Base-by-base conservation (phyloP, 2,888 invertebrate genomes). In the Mimas tiliae region DNA sequence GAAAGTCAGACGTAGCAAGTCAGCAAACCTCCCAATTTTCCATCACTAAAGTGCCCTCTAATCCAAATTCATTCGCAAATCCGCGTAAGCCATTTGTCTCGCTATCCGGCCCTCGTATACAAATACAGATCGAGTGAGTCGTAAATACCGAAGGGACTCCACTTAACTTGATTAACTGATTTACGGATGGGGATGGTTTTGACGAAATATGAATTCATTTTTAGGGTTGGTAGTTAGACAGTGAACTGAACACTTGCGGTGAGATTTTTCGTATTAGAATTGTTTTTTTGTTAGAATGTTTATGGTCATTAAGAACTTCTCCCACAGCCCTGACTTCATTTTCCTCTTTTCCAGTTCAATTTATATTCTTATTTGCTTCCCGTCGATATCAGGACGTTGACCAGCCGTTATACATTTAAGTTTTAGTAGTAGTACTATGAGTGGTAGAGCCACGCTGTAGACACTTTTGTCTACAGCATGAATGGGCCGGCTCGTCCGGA, bases 131-230 rank as follows among this genome's bases (percentile, higher is more conserved):
- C 34, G 55, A 53, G 53, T n/a, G 53, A 55, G 34, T 55, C 55
- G 55, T 55, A 55, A 55, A 52, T 34, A 16, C 7, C 55, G 34
- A 4, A 38, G 55, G 55, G 55, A 55, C n/a, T 38, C 55, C 55
- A 55, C 55, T 55, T 55, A 55, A 55, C 55, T 55, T 55, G 55
- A 55, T 55, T 55, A 55, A 55, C 55, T 55, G 55, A 55, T 55
- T 55, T 55, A 55, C 55, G 55, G 55, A 55, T 38, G 34, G 34
- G 38, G 52, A 21, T 27, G 16, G 38, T n/a, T 34, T 55, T 38
- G 34, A 38, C 9, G 34, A 55, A 55, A 55, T 55, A 55, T 55
- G 55, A 55, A 55, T 55, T 34, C 55, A 55, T 55, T 55, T 55
- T 55, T 55, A n/a, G 55, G 38, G 16, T 7, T 16, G 7, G 47